Evolutionary conservation across 2,888 invertebrate genomes (phyloP), one percentile per base, ranked within the genome.

Genomic region (Caradrina kadenii): DNA sequence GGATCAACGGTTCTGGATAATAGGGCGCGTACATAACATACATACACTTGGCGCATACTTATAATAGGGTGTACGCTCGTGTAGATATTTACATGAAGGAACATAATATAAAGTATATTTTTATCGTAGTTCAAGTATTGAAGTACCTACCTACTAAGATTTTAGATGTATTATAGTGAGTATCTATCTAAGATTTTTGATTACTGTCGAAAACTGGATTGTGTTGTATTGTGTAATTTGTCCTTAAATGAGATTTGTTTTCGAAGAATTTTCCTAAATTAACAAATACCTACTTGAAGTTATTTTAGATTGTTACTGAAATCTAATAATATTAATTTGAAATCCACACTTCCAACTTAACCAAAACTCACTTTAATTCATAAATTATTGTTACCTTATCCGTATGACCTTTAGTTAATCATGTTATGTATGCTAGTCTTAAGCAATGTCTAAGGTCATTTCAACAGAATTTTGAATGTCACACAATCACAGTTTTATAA

Each of bases 1-100:
- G 85, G 82, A 83, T 83, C 82, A 82, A 84, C 84, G 84, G 69
- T 79, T 82, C 70, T 55, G 72, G 50, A 83, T 83, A 84, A 84
- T 73, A 81, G 63, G 73, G 65, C 64, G 65, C 64, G 50, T 63
- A 69, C 61, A 64, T 69, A 76, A 49, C 61, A 54, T 60, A 45
- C 58, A 61, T 69, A 71, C 61, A 73, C n/a, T 62, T 60, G 49
- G 50, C 7, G 60, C 21, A 62, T 49, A n/a, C 39, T 39, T 19
- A 22, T 77, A 77, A 77, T 77, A 63, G 58, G 52, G 50, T 59
- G 49, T 55, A 39, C n/a, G 50, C 17, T 1, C 13, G 21, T 31
- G 31, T 31, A 10, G 26, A 54, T 26, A 17, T 8, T 26, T 31
- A 54, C 13, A 54, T 21, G 22, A 8, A 45, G 4, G 45, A 3